Evolutionary conservation across 1,140 invertebrate species (phyloP).

Genomic region (Drosophila bocki): DNA sequence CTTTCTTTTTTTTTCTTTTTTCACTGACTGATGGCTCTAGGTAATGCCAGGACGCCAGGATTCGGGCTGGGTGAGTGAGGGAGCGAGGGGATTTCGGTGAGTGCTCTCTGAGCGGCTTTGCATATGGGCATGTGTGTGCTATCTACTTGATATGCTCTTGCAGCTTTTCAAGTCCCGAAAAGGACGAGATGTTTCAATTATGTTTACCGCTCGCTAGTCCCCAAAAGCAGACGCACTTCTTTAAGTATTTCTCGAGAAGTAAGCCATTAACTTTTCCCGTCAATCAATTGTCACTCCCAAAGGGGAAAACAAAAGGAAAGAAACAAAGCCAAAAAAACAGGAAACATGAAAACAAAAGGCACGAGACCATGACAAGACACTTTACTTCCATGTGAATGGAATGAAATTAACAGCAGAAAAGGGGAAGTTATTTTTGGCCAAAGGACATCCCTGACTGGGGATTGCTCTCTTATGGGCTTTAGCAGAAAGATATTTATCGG

Average conservation of each 20-base stretch:
- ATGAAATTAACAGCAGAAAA: slow-evolving; percentile 42
- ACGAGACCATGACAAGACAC: slow-evolving; percentile 66
- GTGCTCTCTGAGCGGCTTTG: slow-evolving; percentile 62
- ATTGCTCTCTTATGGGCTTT: slow-evolving; percentile 29
- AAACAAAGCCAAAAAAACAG: slow-evolving; percentile 10
- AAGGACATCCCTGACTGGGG: slow-evolving; percentile 7
- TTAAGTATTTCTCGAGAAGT: slow-evolving; percentile 40
- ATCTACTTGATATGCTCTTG: slow-evolving; percentile 55
- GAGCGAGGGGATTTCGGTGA: slow-evolving; percentile 39
- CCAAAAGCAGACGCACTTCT: slow-evolving; percentile 27
- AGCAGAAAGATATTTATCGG: background rate
- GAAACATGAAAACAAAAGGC: slow-evolving; percentile 56
- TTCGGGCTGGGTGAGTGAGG: slow-evolving; percentile 20
- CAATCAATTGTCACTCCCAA: slow-evolving; percentile 76
- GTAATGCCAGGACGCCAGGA: slow-evolving; percentile 48
- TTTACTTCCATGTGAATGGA: slow-evolving; percentile 47
- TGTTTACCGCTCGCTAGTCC: slow-evolving; percentile 20
- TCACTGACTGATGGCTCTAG: slow-evolving; percentile 67
- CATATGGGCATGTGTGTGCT: slow-evolving; percentile 44
- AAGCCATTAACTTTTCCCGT: slow-evolving; percentile 79
- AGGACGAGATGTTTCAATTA: slow-evolving; percentile 72
- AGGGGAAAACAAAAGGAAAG: slow-evolving; percentile 38
- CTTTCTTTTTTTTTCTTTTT: slow-evolving; percentile 23
- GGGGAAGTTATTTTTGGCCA: slow-evolving; percentile 25
- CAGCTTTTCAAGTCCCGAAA: slow-evolving; percentile 32